Evolutionary conservation across 30 jellyfish, hydroid and myxozoan genomes (phyloP), one percentile per base, ranked within the genome.

Genomic region (Pseudorhiza aurosa): DNA sequence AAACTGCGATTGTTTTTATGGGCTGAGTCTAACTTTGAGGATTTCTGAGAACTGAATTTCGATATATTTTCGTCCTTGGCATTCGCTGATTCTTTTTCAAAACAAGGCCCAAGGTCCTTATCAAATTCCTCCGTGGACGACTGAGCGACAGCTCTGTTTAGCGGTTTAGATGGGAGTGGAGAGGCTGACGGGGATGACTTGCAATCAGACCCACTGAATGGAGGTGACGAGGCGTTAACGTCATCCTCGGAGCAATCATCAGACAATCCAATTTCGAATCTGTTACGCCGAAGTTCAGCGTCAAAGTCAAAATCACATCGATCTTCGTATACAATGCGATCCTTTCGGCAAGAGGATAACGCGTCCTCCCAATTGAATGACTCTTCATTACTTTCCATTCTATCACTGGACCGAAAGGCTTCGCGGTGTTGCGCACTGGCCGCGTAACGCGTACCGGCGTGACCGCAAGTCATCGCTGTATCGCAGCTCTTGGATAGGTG

Each of bases 281-380:
- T 22, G 8, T 26, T 25, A 18, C 31, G 36, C 18, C 43, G 58
- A 15, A 27, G 32, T 19, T 60, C 75, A 15, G 19, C 25, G 40
- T 32, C 45, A n/a, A 51, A 60, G 32, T 60, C 75, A 60, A 60
- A 0, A 4, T 27, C 24, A 3, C 19, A 35, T 5, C 30, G 53
- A 60, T 30, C 51, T 14, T 68, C 65, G 31, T 68, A 68, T 29
- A 42, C 26, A 22, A 68, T 47, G 63, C 47, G 17, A 1, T 68
- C 82, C 22, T 68, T 44, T 8, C 68, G 68, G 33, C 65, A 22
- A 28, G 82, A 19, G 0, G 68, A 26, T 17, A 68, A 43, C 7
- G 65, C 68, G 24, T 12, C 68, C 19, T 25, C n/a, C 82, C 82
- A 68, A 49, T 47, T 26, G 35, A 44, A 68, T 30, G 75, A 21